Percentiles rank a stretch among this genome's conserved stretches.
Conservation (phyloP, 2,113 vertebrate species). For the Alethe diademata region DNA sequence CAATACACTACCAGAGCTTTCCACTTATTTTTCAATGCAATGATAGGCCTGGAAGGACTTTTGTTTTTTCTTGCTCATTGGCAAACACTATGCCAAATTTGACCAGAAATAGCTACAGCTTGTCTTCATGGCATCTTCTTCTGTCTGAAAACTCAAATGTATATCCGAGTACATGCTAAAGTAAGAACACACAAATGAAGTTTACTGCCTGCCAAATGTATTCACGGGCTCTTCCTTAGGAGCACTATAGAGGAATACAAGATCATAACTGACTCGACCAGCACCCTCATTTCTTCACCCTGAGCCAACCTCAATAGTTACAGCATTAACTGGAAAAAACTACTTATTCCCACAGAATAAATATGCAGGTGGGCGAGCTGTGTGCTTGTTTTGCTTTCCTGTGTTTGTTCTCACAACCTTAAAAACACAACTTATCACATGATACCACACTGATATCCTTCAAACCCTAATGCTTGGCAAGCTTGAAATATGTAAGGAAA, state of each 20-base stretch:
- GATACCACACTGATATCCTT: not conserved
- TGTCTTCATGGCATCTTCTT: not conserved
- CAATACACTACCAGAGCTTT: not conserved
- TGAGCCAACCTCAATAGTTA: not conserved
- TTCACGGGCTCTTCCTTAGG: not conserved
- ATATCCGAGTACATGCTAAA: not conserved
- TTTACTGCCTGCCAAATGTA: not conserved
- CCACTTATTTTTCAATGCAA: not conserved
- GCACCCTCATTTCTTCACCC: not conserved
- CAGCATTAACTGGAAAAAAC: not conserved
- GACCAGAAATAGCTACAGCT: not conserved
- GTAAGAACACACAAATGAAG: not conserved
- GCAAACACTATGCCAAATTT: not conserved
- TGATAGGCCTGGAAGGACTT: not conserved
- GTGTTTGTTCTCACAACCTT: rapidly evolving
- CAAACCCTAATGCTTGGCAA: not conserved
- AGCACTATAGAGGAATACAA: not conserved
- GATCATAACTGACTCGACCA: not conserved
- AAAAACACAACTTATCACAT: not conserved
- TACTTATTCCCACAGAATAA: not conserved
- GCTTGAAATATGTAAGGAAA: not conserved
- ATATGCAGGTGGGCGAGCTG: not conserved
- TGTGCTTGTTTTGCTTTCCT: not conserved
- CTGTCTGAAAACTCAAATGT: not conserved
- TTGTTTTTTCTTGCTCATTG: not conserved